Percentiles rank a stretch among this genome's conserved stretches.
Conservation (phyloP, 2,888 invertebrate species). For the Microctonus hyperodae region DNA sequence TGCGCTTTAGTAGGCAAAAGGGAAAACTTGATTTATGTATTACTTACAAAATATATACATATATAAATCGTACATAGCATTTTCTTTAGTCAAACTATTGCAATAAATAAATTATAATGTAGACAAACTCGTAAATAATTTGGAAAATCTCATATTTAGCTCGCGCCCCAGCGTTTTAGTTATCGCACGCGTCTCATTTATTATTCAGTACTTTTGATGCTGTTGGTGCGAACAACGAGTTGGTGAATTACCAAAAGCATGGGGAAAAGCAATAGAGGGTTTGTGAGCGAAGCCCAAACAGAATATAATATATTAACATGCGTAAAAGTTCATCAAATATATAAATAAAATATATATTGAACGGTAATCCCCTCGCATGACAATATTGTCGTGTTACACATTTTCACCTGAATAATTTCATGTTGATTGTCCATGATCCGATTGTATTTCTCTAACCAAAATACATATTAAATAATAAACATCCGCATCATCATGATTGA, state of each 20-base stretch:
- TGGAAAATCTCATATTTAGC: conserved; percentile 6
- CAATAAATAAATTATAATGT: neutral
- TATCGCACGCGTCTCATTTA: conserved; percentile 19
- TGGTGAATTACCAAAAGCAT: neutral
- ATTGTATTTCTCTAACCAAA: neutral
- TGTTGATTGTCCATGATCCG: neutral
- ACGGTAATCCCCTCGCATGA: neutral
- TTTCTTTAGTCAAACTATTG: neutral
- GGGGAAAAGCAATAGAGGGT: neutral
- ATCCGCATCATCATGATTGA: neutral
- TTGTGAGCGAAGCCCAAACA: neutral
- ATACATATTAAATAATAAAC: conserved; percentile 4
- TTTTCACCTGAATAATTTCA: conserved; percentile 25
- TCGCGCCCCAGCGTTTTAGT: conserved; percentile 1
- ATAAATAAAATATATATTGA: conserved; percentile 18
- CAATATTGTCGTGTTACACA: conserved; percentile 15
- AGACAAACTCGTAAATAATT: conserved; percentile 17
- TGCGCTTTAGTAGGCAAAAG: conserved; percentile 26
- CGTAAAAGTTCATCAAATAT: conserved; percentile 9
- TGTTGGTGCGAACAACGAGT: conserved; percentile 7
- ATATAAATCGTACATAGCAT: neutral
- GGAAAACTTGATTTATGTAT: conserved; percentile 16
- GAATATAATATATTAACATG: neutral
- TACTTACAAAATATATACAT: conserved; percentile 2
- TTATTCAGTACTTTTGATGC: conserved; percentile 6